phyloP scores from a whole-genome alignment of 2,888 invertebrate species.

The Drosophila prolongata region DNA sequence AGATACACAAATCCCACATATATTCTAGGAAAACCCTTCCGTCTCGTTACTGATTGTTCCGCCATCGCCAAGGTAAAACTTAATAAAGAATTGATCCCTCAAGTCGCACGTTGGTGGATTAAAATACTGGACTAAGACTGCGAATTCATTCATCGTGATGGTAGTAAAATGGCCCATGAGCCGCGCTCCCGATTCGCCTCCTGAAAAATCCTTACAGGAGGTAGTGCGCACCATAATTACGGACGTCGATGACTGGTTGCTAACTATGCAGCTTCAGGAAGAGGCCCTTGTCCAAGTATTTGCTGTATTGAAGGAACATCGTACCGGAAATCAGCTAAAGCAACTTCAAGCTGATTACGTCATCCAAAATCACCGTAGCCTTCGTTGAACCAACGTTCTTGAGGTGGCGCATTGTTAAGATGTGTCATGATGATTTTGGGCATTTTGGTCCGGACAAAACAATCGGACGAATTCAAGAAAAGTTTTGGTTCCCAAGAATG shows the following conservation, averaged over 20 bases:
- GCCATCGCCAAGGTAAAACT: not conserved
- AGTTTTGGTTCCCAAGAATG: too few species aligned
- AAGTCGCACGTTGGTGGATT: too few species aligned
- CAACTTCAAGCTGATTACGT: not conserved
- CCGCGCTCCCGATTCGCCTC: not conserved
- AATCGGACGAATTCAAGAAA: too few species aligned
- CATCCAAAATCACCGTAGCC: not conserved
- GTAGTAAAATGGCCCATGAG: not conserved
- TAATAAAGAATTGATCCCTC: too few species aligned
- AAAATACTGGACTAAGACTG: too few species aligned
- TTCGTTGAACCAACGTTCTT: not conserved
- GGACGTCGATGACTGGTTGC: not conserved
- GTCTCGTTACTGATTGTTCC: slow-evolving; percentile 1
- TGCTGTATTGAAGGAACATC: not conserved
- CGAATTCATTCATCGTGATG: not conserved
- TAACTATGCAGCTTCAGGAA: slow-evolving; percentile 2
- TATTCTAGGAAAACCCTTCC: not conserved
- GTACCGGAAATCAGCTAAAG: not conserved
- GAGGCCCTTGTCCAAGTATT: not conserved
- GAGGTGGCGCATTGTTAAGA: too few species aligned
- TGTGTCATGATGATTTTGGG: too few species aligned
- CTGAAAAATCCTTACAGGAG: not conserved
- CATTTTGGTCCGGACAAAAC: too few species aligned
- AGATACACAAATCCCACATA: too few species aligned
- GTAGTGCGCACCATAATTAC: not conserved